A percentile compares a stretch with the other conserved stretches of the same genome.
Conservation (phyloP, 2,113 vertebrate genomes). For the Pterocles burchelli region DNA sequence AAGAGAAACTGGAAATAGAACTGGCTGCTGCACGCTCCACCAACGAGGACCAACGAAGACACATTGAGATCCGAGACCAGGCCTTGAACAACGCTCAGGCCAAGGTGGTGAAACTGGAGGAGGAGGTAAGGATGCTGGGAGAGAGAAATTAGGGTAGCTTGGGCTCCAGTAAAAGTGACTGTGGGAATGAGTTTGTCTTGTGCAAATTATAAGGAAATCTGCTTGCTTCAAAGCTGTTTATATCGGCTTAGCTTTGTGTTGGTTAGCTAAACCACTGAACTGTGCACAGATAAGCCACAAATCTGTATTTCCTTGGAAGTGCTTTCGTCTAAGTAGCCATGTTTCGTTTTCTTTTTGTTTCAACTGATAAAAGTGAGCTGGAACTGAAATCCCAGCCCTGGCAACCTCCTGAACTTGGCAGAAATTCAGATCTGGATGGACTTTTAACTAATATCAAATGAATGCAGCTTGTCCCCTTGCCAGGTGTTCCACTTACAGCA, state of each 20-base stretch:
- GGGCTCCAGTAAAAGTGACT: neutral
- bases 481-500: constrained; percentile 4
- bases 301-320: constrained; percentile 16
- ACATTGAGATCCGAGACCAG: constrained; percentile 98
- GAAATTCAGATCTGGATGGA: neutral
- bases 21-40: constrained; percentile 87
- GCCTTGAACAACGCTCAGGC: constrained; percentile 96
- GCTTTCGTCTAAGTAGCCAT: neutral
- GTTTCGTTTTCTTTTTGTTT: constrained; percentile 20
- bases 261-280: constrained; percentile 2
- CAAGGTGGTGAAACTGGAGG: constrained; percentile 97
- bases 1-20: constrained; percentile 96
- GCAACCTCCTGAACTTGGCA: constrained; percentile 11
- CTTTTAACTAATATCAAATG: neutral
- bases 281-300: constrained; percentile 1
- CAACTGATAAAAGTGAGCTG: constrained; percentile 6
- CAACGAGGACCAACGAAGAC: constrained; percentile 94
- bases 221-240: constrained; percentile 6
- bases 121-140: constrained; percentile 83
- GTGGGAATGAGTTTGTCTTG: neutral
- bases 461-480: neutral
- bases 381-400: constrained; percentile 4
- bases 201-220: neutral
- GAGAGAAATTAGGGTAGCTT: neutral
- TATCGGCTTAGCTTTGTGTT: neutral